A percentile compares a stretch with the other conserved stretches of the same genome.
These are phyloP conservation scores for Nymphalis urticae DNA, from an alignment of 2,888 invertebrate genomes.

Conservation along the genomic window DNA sequence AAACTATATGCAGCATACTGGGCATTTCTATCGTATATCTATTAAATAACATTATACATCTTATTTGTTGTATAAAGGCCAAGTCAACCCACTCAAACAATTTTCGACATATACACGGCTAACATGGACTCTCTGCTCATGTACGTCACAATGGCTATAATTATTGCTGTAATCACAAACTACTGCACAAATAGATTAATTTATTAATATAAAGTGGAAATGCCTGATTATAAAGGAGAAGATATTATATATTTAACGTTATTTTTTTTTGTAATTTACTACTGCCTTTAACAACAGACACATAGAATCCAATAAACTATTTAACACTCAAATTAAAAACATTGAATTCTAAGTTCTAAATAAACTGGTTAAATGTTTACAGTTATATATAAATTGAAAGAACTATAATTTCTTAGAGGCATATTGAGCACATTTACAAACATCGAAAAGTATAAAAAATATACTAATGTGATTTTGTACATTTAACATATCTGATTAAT, in stretches of 20 bases:
- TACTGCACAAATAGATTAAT: conserved; percentile 16
- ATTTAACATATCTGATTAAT: conserved; percentile 17
- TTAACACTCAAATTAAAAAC: not conserved
- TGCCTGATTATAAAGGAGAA: not conserved
- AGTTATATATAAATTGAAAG: not conserved
- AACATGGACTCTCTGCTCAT: conserved; percentile 36
- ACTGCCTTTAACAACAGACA: not conserved
- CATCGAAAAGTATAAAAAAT: conserved; percentile 27
- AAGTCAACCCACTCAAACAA: conserved; percentile 42
- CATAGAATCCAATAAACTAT: not conserved
- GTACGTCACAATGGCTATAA: conserved; percentile 34
- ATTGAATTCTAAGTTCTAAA: not conserved
- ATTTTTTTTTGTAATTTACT: not conserved
- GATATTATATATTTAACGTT: not conserved
- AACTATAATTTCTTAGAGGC: not conserved
- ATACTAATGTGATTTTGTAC: conserved; percentile 18
- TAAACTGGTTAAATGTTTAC: not conserved
- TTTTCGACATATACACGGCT: conserved; percentile 43
- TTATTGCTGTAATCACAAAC: conserved; percentile 17
- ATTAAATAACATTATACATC: conserved; percentile 25
- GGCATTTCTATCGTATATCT: conserved; percentile 39
- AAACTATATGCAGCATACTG: conserved; percentile 57
- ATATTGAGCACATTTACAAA: conserved; percentile 11
- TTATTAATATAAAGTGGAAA: not conserved
- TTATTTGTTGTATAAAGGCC: conserved; percentile 27